Conservation (phyloP, 2,113 vertebrate genomes). For the Mohoua ochrocephala region DNA sequence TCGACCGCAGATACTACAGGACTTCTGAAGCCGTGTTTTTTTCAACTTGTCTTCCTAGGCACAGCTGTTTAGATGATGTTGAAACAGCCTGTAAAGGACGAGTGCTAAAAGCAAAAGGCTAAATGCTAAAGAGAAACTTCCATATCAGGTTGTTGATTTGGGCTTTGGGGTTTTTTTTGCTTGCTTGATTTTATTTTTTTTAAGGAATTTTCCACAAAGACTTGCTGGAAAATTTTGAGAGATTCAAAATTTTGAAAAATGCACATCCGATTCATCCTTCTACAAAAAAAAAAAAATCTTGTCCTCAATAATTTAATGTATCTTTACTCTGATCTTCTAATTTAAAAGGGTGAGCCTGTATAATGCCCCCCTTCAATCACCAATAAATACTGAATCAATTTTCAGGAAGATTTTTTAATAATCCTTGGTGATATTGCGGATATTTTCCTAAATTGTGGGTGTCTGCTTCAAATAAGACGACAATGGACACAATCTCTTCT, state of each 20-base stretch:
- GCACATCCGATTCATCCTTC: neutral
- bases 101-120: neutral
- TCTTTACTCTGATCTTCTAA: neutral
- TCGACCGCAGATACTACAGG: neutral
- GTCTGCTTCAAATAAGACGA: neutral
- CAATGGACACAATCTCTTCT: neutral
- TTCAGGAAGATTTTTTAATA: neutral
- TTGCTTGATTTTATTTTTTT: neutral
- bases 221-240: neutral
- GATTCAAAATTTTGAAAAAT: neutral
- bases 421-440: neutral
- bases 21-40: neutral
- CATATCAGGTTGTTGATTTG: neutral
- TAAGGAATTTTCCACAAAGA: neutral
- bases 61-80: neutral
- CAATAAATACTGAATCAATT: neutral
- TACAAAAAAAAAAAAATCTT: neutral
- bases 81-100: neutral
- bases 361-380: neutral
- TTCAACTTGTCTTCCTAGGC: neutral
- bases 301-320: neutral
- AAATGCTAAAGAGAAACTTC: neutral
- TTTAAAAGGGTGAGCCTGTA: neutral
- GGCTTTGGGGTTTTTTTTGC: neutral
- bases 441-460: neutral